Evolutionary conservation across 2,113 vertebrate genomes (phyloP), one percentile per base, ranked within the genome.

Genomic region (Prolemur simus): DNA sequence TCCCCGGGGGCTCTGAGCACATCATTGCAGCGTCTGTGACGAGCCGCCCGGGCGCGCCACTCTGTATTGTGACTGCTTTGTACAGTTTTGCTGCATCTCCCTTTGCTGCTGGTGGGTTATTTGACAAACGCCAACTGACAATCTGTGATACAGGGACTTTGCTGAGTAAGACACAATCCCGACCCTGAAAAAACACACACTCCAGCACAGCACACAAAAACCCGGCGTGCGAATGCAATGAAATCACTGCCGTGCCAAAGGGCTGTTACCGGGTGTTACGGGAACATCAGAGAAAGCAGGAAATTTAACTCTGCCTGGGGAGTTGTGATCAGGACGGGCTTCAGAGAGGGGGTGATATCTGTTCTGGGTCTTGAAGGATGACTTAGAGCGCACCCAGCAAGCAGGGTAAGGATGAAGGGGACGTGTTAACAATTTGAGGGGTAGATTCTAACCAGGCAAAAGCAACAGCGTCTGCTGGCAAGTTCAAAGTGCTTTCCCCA

Each of bases 1-100:
- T 25, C 42, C 29, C 47, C 10, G 23, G 20, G 34, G 82, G 63
- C 37, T 32, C 39, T 23, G 64, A 21, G 39, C 0, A 3, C 25
- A 1, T 1, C 0, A 14, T 2, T 0, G 12, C 2, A 1, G 8
- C 12, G 1, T 5, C 32, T 10, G 20, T 54, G 49, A 6, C 0
- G 20, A 64, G 52, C 42, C 14, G 8, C 74, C 5, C 4, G 29
- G 56, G 78, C 42, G 14, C 32, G 10, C 10, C 0, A 52, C 87
- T 58, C 32, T 37, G 77, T 39, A 1, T 25, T 37, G 83, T 29
- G 2, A 0, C 66, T 68, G 42, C 32, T 68, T 92, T 87, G 13
- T 1, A 6, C 21, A 14, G n/a, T 32, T 56, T 2, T 87, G 42
- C 37, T 25, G 14, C 10, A 14, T 66, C 58, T 91, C 71, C 69